Evolutionary conservation across 2,888 invertebrate genomes (phyloP).

Genomic region (Leucoma salicis): DNA sequence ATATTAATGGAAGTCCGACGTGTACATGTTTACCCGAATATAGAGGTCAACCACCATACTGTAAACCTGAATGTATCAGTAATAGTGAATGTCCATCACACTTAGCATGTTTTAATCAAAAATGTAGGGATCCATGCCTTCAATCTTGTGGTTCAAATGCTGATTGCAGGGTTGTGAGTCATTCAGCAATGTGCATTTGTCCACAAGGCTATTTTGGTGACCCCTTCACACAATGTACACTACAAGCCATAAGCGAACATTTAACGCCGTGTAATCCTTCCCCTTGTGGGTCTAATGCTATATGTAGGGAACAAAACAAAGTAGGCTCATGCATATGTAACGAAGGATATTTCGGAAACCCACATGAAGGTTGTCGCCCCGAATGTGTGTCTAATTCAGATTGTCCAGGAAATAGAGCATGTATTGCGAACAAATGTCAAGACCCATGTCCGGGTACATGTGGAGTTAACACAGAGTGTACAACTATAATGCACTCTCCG

Average conservation of each 20-base stretch:
- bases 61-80: constrained; percentile 90
- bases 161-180: constrained; percentile 88
- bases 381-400: constrained; percentile 88
- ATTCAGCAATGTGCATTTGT: constrained; percentile 90
- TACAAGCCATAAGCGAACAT: constrained; percentile 71
- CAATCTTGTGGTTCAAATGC: constrained; percentile 88
- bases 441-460: constrained; percentile 90
- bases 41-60: constrained; percentile 88
- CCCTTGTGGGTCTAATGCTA: constrained; percentile 87
- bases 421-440: constrained; percentile 87
- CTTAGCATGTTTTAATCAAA: constrained; percentile 87
- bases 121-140: constrained; percentile 88
- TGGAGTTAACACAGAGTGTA: constrained; percentile 87
- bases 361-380: constrained; percentile 89
- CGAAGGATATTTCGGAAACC: constrained; percentile 88
- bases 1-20: constrained; percentile 85
- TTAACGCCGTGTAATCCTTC: constrained; percentile 85
- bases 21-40: constrained; percentile 88
- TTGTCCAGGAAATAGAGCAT: constrained; percentile 87
- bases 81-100: constrained; percentile 88
- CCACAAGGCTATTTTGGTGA: constrained; percentile 84
- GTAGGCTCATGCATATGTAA: constrained; percentile 87
- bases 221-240: constrained; percentile 83
- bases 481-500: constrained; percentile 87
- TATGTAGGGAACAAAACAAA: constrained; percentile 85